These are phyloP conservation scores for Chiloscyllium punctatum DNA, from an alignment of 2,797 vertebrate genomes.

Conservation along the genomic window DNA sequence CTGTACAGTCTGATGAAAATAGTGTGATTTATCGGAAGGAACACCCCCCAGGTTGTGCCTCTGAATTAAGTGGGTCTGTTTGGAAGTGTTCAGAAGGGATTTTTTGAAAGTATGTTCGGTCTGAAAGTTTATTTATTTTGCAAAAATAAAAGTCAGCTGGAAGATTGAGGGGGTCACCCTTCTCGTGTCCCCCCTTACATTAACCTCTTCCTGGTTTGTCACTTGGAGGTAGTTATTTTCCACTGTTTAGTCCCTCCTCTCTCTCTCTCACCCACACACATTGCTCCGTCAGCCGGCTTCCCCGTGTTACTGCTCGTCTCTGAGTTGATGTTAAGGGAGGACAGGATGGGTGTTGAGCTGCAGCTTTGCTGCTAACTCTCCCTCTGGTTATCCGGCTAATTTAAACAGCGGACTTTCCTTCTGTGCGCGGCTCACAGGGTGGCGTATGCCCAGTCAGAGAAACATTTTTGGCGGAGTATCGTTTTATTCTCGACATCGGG, in stretches of 20 bases:
- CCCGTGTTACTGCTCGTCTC: conserved; percentile 51
- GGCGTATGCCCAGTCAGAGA: background rate
- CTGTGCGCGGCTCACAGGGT: too few relatives aligned
- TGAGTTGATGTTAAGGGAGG: background rate
- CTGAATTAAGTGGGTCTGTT: background rate
- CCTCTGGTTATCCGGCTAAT: background rate
- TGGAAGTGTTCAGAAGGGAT: background rate
- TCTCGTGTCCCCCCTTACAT: background rate
- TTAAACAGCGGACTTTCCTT: background rate
- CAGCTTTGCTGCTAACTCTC: background rate
- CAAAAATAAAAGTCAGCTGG: conserved; percentile 20
- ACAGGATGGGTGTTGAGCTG: background rate
- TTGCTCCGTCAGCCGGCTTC: conserved; percentile 54
- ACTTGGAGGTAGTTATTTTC: background rate
- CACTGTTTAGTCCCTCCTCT: conserved; percentile 1
- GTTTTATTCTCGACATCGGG: background rate
- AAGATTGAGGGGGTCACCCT: conserved; percentile 47
- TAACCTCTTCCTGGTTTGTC: conserved; percentile 9
- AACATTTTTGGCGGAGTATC: background rate
- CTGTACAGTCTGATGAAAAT: too few relatives aligned
- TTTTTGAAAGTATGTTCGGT: background rate
- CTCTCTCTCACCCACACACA: background rate
- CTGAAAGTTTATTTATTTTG: background rate
- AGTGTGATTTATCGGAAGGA: too few relatives aligned
- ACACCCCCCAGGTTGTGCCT: too few relatives aligned